Base-by-base conservation (phyloP, 2,113 vertebrate genomes). In the Sakesphorus luctuosus region DNA sequence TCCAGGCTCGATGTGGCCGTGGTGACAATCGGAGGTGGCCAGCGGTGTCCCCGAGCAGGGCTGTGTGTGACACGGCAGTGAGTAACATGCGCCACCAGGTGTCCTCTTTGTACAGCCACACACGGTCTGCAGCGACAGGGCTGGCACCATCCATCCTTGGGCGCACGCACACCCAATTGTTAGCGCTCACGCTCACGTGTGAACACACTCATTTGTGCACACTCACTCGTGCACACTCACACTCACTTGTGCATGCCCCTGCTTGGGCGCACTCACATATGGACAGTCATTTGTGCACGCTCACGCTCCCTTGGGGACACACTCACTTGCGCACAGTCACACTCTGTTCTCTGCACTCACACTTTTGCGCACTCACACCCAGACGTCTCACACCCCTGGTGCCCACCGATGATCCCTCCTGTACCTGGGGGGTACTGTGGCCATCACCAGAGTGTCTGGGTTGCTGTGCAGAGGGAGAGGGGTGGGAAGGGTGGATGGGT, bases 61-160 rank as follows among this genome's bases (percentile, higher is more conserved):
- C 36, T 20, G 43, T 2, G 28, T 7, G 72, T 5, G 63, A 50
- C 38, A 20, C 19, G 35, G 88, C 91, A 95, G 25, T 93, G 80
- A 31, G 12, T 26, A 52, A 2, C 23, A 35, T 49, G 9, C 5
- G 9, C 91, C 91, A 10, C 80, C 91, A 93, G 94, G 55, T 89
- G 88, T 91, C 94, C 80, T 8, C 80, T 91, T 31, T 2, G 59
- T 2, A 53, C 79, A 81, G 61, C 47, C 35, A 14, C 58, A 10
- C 67, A 2, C 7, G 17, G 15, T 14, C 61, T 5, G 81, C 26
- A 3, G 17, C 7, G 18, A 13, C 3, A 2, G 38, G 53, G 9
- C 66, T 15, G 36, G 14, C 21, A 12, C 35, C 10, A 2, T 3
- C 35, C 10, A 2, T 3, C 7, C 29, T 21, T 2, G 10, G 8